Evolutionary conservation across 2,113 vertebrate species (phyloP), one percentile per base, ranked within the genome.

Genomic region (Ceuthmochares aereus): DNA sequence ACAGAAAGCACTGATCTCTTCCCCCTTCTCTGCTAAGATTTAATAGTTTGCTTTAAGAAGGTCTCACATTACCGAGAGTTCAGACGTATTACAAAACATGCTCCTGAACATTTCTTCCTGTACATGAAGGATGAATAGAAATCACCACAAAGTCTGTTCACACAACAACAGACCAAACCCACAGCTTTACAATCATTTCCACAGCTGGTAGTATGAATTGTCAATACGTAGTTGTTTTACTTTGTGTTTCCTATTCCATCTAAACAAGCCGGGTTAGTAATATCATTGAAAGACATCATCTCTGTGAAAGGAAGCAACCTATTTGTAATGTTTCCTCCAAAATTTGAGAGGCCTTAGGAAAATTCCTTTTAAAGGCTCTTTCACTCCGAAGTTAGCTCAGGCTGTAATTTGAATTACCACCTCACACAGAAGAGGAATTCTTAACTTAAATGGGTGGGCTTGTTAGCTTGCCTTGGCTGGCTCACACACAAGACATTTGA

Each of bases 1-100:
- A 54, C 16, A 77, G 85, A 89, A 90, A 92, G 60, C 64, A 21
- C 8, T 8, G 30, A 43, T 77, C 76, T 94, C 88, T 88, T 94
- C 76, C 69, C 29, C 43, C 52, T 87, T 58, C 80, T 87, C 83
- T 56, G 45, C 64, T 90, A 90, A 56, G 40, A 49, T 87, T 90
- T 69, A 90, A 72, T 40, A 73, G 76, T 64, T 66, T 75, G 73
- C 66, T 96, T 86, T 81, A 75, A 81, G 64, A 51, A 92, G 60
- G 30, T 93, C 66, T 94, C 92, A 81, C 18, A 3, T 93, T 87
- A 81, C 88, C 37, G 42, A 25, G 49, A 32, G 11, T 54, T 68
- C 56, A 67, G 36, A 27, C 63, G 14, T 45, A 87, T 68, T 82
- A 69, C 66, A 55, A 72, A 93, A 84, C 9, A 4, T 2, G 1